These are phyloP conservation scores for Drosophila pectinifera DNA, from an alignment of 1,140 invertebrate species.

Conservation along the genomic window DNA sequence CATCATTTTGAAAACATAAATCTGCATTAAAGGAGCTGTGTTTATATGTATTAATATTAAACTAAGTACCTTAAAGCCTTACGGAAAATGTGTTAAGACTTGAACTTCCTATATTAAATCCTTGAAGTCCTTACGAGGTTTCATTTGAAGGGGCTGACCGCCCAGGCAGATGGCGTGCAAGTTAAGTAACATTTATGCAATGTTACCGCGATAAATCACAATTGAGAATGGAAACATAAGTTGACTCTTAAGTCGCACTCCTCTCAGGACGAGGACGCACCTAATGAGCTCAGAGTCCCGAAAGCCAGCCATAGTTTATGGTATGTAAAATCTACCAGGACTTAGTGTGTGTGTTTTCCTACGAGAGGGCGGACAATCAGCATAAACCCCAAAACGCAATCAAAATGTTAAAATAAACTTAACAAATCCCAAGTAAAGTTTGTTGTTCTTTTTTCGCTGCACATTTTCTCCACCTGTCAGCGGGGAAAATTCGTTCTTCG, in stretches of 20 bases:
- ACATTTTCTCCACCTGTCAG: constrained; percentile 53
- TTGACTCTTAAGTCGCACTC: constrained; percentile 16
- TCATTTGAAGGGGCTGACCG: constrained; percentile 15
- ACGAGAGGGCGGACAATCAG: constrained; percentile 36
- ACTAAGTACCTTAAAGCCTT: too few species aligned
- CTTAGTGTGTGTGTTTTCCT: constrained; percentile 27
- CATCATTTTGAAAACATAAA: too few species aligned
- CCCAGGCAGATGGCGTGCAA: constrained; percentile 1
- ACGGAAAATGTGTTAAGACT: too few species aligned
- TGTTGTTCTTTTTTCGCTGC: constrained; percentile 26
- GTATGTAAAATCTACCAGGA: constrained; percentile 9
- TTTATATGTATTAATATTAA: too few species aligned
- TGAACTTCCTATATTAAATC: too few species aligned
- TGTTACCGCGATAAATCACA: constrained; percentile 21
- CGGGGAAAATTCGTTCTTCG: constrained; percentile 27
- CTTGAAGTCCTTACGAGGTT: too few species aligned
- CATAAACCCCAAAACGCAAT: constrained; percentile 47
- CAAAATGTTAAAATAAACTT: constrained; percentile 49
- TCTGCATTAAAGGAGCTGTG: too few species aligned
- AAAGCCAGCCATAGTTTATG: constrained; percentile 3
- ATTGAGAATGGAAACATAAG: constrained; percentile 15
- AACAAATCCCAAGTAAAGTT: constrained; percentile 48
- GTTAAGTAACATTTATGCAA: constrained; percentile 12
- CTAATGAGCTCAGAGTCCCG: constrained; percentile 30
- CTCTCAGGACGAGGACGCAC: background rate